phyloP scores from a whole-genome alignment of 2,888 invertebrate species.

The Lasioglossum vierecki region DNA sequence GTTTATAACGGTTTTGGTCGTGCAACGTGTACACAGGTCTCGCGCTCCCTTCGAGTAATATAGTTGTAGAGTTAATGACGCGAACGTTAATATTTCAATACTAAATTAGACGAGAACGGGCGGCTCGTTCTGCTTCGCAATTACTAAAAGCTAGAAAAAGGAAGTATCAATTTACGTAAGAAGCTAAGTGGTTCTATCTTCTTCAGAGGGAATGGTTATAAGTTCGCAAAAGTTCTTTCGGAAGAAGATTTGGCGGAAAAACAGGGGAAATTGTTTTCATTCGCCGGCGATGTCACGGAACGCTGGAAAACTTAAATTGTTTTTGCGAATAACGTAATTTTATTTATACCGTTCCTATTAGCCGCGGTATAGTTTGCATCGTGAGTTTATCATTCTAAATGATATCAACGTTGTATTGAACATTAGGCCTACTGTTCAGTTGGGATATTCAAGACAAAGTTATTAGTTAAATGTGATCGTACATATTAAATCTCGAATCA shows the following conservation, averaged over 20 bases:
- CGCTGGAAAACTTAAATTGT: slow-evolving; percentile 31
- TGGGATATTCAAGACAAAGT: too few species aligned
- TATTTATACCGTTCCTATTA: slow-evolving; percentile 7
- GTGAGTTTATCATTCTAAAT: background rate
- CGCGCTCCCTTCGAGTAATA: background rate
- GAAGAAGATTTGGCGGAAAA: slow-evolving; percentile 9
- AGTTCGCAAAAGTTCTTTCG: slow-evolving; percentile 17
- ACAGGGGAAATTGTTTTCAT: slow-evolving; percentile 9
- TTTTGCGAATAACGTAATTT: slow-evolving; percentile 22
- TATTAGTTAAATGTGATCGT: background rate
- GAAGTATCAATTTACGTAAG: slow-evolving; percentile 28
- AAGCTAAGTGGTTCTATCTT: background rate
- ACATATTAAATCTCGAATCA: too few species aligned
- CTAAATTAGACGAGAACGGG: slow-evolving; percentile 36
- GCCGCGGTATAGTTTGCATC: background rate
- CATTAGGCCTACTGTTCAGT: too few species aligned
- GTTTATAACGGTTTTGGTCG: background rate
- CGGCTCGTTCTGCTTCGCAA: slow-evolving; percentile 25
- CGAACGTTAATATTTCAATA: slow-evolving; percentile 27
- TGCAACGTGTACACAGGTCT: background rate
- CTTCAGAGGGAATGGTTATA: slow-evolving; percentile 10
- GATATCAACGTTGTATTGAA: background rate
- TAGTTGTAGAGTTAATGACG: background rate
- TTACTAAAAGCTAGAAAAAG: slow-evolving; percentile 30
- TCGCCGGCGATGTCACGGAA: slow-evolving; percentile 20